These are phyloP conservation scores for Ips nitidus DNA, from an alignment of 1,140 invertebrate species.

Conservation along the genomic window DNA sequence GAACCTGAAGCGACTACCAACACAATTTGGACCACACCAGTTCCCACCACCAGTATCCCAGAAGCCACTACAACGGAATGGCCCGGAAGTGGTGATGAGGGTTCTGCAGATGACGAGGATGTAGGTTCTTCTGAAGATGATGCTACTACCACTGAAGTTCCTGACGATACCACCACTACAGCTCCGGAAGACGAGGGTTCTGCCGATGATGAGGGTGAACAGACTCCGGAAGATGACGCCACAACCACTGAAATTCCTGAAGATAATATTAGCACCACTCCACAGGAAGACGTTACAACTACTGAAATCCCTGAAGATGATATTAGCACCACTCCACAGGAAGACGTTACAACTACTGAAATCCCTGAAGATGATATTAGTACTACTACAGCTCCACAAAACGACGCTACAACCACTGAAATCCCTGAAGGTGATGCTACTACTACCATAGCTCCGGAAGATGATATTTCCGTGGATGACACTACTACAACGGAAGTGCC, in stretches of 20 bases:
- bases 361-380: not conserved
- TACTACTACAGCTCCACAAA: not conserved
- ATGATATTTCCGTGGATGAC: not conserved
- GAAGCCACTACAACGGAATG: not conserved
- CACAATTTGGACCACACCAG: not conserved
- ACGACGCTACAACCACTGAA: not conserved
- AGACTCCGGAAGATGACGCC: not conserved
- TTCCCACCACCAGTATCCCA: not conserved
- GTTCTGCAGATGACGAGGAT: not conserved
- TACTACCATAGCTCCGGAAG: not conserved
- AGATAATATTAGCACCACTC: not conserved
- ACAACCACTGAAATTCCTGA: not conserved
- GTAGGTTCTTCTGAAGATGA: not conserved
- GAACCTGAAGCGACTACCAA: not conserved
- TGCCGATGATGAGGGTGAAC: not conserved
- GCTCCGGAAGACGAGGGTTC: not conserved
- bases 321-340: not conserved
- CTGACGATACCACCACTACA: not conserved
- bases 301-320: not conserved
- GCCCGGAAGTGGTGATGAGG: not conserved
- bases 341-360: not conserved
- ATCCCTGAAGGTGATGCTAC: not conserved
- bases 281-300: not conserved
- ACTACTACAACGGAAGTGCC: not conserved
- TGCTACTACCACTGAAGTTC: not conserved